Evolutionary conservation across 1,140 invertebrate species (phyloP).

Genomic region (Paraescarpia echinospica): DNA sequence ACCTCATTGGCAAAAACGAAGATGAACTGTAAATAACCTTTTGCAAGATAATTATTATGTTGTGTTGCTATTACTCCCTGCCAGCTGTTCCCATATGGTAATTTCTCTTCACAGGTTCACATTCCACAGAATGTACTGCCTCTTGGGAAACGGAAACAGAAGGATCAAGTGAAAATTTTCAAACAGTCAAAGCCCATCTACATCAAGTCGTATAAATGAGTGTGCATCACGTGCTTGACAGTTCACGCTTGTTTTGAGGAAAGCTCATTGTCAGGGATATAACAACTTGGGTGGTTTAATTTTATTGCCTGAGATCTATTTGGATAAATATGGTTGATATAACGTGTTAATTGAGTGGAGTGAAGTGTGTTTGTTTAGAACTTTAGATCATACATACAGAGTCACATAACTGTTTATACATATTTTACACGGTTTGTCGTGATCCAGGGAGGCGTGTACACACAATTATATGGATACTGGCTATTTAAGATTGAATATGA

Average conservation of each 20-base stretch:
- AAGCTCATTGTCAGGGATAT: not conserved
- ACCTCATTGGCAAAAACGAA: not conserved
- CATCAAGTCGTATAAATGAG: slow-evolving; percentile 39
- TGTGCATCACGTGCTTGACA: not conserved
- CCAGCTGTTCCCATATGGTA: not conserved
- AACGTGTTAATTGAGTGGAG: not conserved
- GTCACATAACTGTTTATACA: too few relatives aligned
- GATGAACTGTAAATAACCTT: not conserved
- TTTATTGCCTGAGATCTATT: too few relatives aligned
- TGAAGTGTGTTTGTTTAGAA: too few relatives aligned
- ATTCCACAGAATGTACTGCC: slow-evolving; percentile 43
- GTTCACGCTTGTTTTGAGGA: not conserved
- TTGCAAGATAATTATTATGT: not conserved
- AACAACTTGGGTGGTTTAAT: not conserved
- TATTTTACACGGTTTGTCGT: too few relatives aligned
- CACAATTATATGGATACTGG: not conserved
- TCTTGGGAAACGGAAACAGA: slow-evolving; percentile 31
- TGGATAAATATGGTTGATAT: not conserved
- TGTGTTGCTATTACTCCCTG: not conserved
- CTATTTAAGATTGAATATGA: not conserved
- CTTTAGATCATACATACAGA: too few relatives aligned
- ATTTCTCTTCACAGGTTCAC: slow-evolving; percentile 38
- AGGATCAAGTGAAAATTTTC: slow-evolving; percentile 38
- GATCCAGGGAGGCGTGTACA: too few relatives aligned
- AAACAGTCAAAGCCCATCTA: slow-evolving; percentile 46